A percentile compares a stretch with the other conserved stretches of the same genome.
Conservation (phyloP, 2,113 vertebrate genomes). For the Antidorcas marsupialis region DNA sequence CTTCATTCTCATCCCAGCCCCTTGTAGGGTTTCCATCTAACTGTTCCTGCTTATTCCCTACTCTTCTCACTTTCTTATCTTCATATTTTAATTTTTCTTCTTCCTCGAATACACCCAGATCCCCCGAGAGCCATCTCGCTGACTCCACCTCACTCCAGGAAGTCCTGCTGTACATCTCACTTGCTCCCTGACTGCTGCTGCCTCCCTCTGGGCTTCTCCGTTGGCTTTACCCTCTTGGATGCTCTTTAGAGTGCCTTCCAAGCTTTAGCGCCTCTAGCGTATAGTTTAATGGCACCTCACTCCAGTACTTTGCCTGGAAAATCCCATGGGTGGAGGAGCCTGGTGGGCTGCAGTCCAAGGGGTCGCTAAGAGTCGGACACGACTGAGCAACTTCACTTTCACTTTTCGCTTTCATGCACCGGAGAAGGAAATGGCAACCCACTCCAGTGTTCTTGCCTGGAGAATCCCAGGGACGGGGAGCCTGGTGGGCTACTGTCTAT, state of each 20-base stretch:
- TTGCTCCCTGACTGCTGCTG: no score
- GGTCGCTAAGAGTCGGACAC: no score
- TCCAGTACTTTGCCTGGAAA: no score
- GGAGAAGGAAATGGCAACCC: no score
- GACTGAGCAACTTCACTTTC: no score
- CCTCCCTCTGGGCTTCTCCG: not conserved
- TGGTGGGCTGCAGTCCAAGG: no score
- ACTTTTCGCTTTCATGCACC: no score
- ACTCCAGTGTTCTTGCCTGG: no score
- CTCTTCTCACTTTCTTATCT: not conserved
- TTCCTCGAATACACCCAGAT: not conserved
- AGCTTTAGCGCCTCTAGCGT: not conserved
- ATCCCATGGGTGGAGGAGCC: no score
- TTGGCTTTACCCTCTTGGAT: not conserved
- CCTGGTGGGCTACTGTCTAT: no score
- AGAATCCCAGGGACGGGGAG: no score
- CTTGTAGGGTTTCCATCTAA: not conserved
- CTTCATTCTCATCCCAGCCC: not conserved
- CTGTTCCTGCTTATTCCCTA: not conserved
- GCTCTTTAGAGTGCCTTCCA: not conserved
- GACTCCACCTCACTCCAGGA: not conserved
- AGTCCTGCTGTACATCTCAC: not conserved
- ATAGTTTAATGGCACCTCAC: not conserved
- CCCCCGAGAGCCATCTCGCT: rapidly evolving
- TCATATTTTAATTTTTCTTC: not conserved